A percentile compares a stretch with the other conserved stretches of the same genome.
Conservation (phyloP, 2,113 vertebrate genomes). For the Coryphaenoides rupestris region DNA sequence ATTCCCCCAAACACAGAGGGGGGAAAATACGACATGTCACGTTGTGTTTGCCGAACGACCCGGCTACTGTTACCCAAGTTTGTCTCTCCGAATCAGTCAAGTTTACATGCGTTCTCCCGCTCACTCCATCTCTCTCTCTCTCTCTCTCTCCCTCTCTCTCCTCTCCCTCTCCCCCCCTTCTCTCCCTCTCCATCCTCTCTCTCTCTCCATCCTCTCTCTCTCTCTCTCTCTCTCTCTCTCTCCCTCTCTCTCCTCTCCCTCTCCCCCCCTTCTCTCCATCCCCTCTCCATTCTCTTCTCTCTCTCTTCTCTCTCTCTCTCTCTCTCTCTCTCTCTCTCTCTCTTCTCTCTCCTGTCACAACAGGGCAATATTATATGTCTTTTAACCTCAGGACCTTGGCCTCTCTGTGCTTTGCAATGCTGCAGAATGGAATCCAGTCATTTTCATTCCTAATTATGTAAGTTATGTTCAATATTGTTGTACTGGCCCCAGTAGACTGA, state of each 20-base stretch:
- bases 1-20: not conserved
- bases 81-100: not conserved
- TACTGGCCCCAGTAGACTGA: too few relatives aligned
- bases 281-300: not conserved
- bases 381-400: too few relatives aligned
- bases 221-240: too few relatives aligned
- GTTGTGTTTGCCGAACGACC: not conserved
- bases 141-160: not conserved
- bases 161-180: not conserved
- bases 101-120: not conserved
- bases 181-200: too few relatives aligned
- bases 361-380: too few relatives aligned
- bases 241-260: too few relatives aligned
- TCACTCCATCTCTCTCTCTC: not conserved
- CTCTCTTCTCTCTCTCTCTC: not conserved
- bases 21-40: not conserved
- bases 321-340: not conserved
- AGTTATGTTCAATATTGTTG: too few relatives aligned
- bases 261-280: not conserved
- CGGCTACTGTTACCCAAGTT: not conserved
- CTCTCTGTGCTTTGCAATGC: too few relatives aligned
- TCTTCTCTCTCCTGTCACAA: not conserved
- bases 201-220: too few relatives aligned
- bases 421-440: too few relatives aligned
- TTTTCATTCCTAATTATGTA: too few relatives aligned